These are phyloP conservation scores for Neocrepidodera transversa DNA, from an alignment of 2,888 invertebrate species.

Conservation along the genomic window DNA sequence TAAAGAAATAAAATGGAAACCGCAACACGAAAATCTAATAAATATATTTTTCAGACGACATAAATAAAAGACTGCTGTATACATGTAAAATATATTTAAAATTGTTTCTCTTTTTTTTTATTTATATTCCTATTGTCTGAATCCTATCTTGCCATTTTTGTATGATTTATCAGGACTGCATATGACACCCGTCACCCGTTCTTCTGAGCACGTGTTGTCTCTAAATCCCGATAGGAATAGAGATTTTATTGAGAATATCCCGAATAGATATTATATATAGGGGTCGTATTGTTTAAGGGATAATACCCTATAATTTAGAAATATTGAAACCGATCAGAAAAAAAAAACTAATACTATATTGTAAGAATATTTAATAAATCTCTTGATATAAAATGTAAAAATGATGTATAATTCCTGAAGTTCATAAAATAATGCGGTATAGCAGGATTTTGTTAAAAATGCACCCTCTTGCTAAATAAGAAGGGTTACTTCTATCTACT, in stretches of 20 bases:
- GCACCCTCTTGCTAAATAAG: too few relatives aligned
- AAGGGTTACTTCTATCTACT: too few relatives aligned
- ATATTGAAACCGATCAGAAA: too few relatives aligned
- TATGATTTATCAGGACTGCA: conserved; percentile 31
- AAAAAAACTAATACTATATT: too few relatives aligned
- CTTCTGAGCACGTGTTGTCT: conserved; percentile 31
- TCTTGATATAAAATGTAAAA: too few relatives aligned
- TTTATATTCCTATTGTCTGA: conserved; percentile 22
- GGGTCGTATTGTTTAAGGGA: conserved; percentile 6
- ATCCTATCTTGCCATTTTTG: conserved; percentile 21
- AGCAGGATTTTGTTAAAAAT: too few relatives aligned
- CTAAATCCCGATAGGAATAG: conserved; percentile 30
- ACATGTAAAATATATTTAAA: conserved; percentile 24
- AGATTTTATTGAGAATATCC: conserved; percentile 28
- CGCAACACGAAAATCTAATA: conserved; percentile 12
- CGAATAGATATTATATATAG: conserved; percentile 21
- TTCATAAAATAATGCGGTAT: too few relatives aligned
- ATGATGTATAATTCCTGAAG: too few relatives aligned
- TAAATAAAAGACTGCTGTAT: conserved; percentile 12
- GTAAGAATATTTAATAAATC: too few relatives aligned
- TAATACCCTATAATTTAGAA: conserved; percentile 6
- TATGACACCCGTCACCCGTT: conserved; percentile 31
- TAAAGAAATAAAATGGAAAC: too few relatives aligned
- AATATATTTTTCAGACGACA: conserved; percentile 14
- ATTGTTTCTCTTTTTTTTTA: conserved; percentile 17